phyloP scores from a whole-genome alignment of 2,797 vertebrate genomes.

The Myoxocephalus aenaeus region DNA sequence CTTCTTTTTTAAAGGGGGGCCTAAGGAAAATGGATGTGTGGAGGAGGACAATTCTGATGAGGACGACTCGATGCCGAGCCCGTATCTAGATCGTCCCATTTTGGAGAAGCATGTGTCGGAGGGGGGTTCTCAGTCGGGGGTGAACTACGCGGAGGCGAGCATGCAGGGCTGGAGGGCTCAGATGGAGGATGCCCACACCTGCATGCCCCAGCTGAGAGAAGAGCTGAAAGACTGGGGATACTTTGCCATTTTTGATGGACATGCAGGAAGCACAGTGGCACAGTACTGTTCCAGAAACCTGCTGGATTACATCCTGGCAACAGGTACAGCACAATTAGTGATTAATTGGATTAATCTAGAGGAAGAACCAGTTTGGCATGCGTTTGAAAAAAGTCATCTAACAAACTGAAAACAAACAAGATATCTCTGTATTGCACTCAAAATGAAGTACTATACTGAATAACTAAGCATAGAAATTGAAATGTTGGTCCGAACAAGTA shows the following conservation, averaged over 20 bases:
- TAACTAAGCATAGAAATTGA: too few relatives aligned
- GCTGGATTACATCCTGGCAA: conserved; percentile 81
- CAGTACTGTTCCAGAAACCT: conserved; percentile 85
- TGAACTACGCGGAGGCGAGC: conserved; percentile 83
- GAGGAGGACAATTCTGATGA: conserved; percentile 57
- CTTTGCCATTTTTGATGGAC: conserved; percentile 87
- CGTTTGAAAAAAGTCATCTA: not conserved
- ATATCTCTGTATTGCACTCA: not conserved
- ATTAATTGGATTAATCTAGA: not conserved
- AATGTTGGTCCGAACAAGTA: too few relatives aligned
- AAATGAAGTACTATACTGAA: not conserved
- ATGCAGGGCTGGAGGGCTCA: conserved; percentile 88
- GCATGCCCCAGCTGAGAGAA: conserved; percentile 76
- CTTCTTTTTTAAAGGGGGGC: conserved; percentile 82
- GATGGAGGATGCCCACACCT: conserved; percentile 88
- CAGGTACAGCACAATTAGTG: conserved; percentile 72
- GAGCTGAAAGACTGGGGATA: conserved; percentile 83
- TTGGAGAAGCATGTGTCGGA: conserved; percentile 81
- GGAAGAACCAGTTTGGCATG: not conserved
- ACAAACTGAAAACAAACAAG: not conserved
- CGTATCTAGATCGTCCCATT: conserved; percentile 81
- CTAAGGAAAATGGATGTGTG: conserved; percentile 53
- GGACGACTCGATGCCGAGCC: conserved; percentile 66
- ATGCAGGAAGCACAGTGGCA: conserved; percentile 84
- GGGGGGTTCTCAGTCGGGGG: conserved; percentile 67